Evolutionary conservation across 2,888 invertebrate genomes (phyloP), one percentile per base, ranked within the genome.

Genomic region (Blomia tropicalis): DNA sequence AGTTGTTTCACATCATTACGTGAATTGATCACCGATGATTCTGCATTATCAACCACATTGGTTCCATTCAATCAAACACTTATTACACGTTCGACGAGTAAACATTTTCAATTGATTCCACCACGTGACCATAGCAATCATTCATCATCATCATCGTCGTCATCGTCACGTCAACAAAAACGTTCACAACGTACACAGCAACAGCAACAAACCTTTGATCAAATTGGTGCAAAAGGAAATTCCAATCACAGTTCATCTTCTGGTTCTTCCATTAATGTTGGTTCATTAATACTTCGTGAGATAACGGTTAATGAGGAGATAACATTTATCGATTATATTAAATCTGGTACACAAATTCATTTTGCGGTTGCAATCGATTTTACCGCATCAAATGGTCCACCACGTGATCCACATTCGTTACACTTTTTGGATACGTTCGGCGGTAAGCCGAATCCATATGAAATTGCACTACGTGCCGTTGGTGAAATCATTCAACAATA

Each of bases 281-380:
- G 60, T 70, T 61, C 7, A 67, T 66, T 75, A 27, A 66, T 70
- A 54, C 66, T 77, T 36, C 53, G 71, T 65, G 67, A 67, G n/a
- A 70, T 69, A 43, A 66, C 68, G 31, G 67, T 73, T n/a, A 68
- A 70, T 41, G 66, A 69, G 30, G 71, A 73, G 61, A 70, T 71
- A 64, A 74, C 78, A 3, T 81, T 81, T 69, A 70, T 80, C 64
- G 80, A 81, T 69, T 81, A 77, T 70, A 75, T 81, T 51, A 74
- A 76, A 66, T 78, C 77, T 54, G 79, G 80, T 71, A 75, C 75
- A 29, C 74, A 76, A 66, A 71, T 77, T 47, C 72, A 75, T 67
- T 76, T 75, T 66, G 73, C 74, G 27, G 72, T 77, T 65, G 75
- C 75, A 27, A 75, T 77, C 63, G 77, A 77, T 68, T 77, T 77